Conservation (phyloP, 2,113 vertebrate species). For the Acanthochromis polyacanthus region DNA sequence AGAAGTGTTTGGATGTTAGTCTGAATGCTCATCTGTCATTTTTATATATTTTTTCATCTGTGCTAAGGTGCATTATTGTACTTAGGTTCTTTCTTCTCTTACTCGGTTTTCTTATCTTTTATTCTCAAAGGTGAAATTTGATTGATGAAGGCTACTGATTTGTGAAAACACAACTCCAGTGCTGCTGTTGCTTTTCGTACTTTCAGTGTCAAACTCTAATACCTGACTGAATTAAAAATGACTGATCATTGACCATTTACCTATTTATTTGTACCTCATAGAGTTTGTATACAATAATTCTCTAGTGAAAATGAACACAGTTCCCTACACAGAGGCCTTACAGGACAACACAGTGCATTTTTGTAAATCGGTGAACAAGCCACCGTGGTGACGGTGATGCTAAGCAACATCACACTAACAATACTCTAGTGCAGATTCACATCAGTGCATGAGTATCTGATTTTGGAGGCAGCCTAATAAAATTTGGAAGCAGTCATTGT, state of each 20-base stretch:
- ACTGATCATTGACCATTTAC: not conserved
- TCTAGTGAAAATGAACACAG: not conserved
- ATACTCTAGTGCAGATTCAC: not conserved
- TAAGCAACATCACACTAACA: no score
- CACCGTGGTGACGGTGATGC: not conserved
- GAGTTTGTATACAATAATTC: not conserved
- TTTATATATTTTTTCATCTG: not conserved
- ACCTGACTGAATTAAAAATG: not conserved
- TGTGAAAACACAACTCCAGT: not conserved
- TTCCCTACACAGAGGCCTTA: not conserved
- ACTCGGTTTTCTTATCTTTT: not conserved
- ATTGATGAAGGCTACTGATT: not conserved
- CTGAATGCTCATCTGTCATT: no score
- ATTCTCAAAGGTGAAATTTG: not conserved
- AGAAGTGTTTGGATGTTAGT: no score
- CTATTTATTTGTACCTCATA: not conserved
- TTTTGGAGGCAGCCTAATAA: not conserved
- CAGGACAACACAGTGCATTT: not conserved
- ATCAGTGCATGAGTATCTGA: not conserved
- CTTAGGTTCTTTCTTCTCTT: no score
- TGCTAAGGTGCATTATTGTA: no score
- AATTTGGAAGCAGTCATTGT: conserved; percentile 9
- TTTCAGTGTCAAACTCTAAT: not conserved
- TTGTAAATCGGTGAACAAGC: not conserved
- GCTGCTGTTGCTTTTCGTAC: not conserved